A percentile compares a stretch with the other conserved stretches of the same genome.
Conservation (phyloP, 1,140 invertebrate genomes). For the Diprion similis region DNA sequence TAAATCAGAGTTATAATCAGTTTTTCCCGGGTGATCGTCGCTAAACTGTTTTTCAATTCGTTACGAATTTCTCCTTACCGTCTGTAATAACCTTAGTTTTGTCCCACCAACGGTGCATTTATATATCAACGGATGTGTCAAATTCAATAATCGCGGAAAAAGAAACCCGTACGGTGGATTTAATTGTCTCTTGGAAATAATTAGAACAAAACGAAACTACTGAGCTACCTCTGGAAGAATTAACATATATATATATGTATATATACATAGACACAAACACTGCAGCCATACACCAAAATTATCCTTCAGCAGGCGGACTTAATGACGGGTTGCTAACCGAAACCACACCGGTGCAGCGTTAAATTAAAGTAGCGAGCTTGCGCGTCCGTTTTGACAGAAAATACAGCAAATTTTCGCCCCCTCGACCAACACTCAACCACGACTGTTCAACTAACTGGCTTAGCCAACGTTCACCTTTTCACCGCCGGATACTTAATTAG, state of each 20-base stretch:
- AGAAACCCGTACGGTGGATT: neutral
- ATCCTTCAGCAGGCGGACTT: neutral
- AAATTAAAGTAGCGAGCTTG: neutral
- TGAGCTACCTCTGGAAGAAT: neutral
- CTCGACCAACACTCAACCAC: too few relatives aligned
- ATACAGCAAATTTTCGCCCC: neutral
- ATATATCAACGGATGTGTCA: neutral
- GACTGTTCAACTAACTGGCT: too few relatives aligned
- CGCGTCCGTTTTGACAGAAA: constrained; percentile 2
- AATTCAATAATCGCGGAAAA: neutral
- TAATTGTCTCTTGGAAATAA: neutral
- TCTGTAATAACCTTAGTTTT: neutral
- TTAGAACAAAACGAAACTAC: neutral
- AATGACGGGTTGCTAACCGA: neutral
- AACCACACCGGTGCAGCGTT: neutral
- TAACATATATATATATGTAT: neutral
- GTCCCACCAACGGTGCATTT: neutral
- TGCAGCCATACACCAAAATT: neutral
- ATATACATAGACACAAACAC: too few relatives aligned
- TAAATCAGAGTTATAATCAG: too few relatives aligned
- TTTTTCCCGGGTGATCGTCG: too few relatives aligned
- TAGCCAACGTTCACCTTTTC: too few relatives aligned
- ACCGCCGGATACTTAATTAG: too few relatives aligned
- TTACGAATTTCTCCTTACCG: neutral
- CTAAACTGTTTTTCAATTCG: too few relatives aligned